phyloP scores from a whole-genome alignment of 2,797 vertebrate genomes.

The Amazona finschi region DNA sequence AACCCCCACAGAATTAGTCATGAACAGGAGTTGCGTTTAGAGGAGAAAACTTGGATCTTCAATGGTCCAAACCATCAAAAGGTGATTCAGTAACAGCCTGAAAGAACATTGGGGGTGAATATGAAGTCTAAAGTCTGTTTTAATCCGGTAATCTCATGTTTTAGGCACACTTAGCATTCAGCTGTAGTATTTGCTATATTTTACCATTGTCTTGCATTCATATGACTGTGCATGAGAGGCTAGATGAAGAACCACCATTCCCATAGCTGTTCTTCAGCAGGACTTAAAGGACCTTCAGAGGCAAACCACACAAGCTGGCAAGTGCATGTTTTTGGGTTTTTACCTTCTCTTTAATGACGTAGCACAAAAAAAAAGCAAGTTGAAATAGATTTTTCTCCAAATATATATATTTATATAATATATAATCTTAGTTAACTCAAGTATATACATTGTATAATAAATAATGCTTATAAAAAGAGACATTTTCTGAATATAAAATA shows the following conservation, averaged over 20 bases:
- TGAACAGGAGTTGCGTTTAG: background rate
- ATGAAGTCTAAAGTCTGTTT: background rate
- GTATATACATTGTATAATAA: constrained; percentile 99
- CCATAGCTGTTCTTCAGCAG: background rate
- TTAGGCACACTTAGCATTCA: rapidly evolving
- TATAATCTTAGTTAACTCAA: constrained; percentile 99
- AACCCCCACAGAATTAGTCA: background rate
- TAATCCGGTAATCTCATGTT: too few species aligned
- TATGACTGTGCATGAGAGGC: rapidly evolving
- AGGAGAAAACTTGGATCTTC: background rate
- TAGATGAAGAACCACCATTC: background rate
- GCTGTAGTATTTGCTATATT: rapidly evolving
- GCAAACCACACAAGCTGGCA: constrained; percentile 57
- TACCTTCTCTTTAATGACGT: constrained; percentile 74
- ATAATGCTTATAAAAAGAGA: constrained; percentile 99
- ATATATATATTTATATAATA: constrained; percentile 99
- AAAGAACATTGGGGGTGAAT: background rate
- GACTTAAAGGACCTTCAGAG: background rate
- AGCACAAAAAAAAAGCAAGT: constrained; percentile 70
- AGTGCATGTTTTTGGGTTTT: constrained; percentile 36
- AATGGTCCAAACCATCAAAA: background rate
- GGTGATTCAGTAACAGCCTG: background rate
- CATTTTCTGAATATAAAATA: constrained; percentile 98
- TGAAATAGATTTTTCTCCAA: constrained; percentile 91
- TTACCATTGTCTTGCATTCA: rapidly evolving